Evolutionary conservation across 2,797 vertebrate genomes (phyloP).

Genomic region (Euthynnus affinis): DNA sequence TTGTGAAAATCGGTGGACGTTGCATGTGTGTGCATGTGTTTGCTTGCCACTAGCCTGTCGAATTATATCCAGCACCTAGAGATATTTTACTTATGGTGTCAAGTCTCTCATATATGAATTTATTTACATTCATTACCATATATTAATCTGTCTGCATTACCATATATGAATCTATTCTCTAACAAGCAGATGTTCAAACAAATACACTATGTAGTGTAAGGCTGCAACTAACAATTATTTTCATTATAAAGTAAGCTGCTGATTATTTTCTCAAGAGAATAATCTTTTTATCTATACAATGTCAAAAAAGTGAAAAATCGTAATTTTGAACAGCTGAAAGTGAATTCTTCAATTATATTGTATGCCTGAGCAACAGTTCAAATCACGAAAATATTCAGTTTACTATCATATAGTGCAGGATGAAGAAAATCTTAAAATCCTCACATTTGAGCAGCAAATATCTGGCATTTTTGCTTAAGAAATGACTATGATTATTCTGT

Average conservation of each 20-base stretch:
- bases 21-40: not conserved
- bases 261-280: no score
- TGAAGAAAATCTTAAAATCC: no score
- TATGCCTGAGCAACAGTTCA: not conserved
- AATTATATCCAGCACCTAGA: conserved; percentile 37
- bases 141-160: conserved; percentile 45
- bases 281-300: no score
- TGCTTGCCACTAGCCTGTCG: conserved; percentile 14
- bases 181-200: not conserved
- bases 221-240: no score
- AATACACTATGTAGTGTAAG: not conserved
- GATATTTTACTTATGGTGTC: conserved; percentile 42
- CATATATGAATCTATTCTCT: not conserved
- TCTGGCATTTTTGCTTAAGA: no score
- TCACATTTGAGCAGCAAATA: not conserved
- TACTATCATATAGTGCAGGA: no score
- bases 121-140: conserved; percentile 60
- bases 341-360: not conserved
- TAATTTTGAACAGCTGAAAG: no score
- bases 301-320: no score
- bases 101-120: conserved; percentile 42
- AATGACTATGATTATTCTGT: no score
- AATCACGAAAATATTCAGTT: no score
- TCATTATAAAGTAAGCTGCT: no score
- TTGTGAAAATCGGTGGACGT: conserved; percentile 30